These are phyloP conservation scores for Morpho helenor DNA, from an alignment of 2,888 invertebrate genomes.

Conservation along the genomic window DNA sequence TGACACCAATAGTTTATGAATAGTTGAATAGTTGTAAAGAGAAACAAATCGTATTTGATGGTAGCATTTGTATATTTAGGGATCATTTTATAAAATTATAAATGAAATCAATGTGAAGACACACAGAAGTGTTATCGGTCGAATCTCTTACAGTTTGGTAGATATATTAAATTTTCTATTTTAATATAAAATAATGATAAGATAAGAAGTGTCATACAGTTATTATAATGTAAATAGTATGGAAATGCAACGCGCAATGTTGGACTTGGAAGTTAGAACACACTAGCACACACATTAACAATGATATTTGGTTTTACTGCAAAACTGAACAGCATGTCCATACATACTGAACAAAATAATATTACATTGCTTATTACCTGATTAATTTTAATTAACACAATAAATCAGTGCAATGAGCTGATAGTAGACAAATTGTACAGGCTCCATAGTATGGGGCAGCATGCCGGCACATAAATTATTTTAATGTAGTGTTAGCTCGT, in stretches of 20 bases:
- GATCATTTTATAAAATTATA: conserved; percentile 60
- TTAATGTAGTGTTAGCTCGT: conserved; percentile 43
- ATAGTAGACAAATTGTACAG: conserved; percentile 56
- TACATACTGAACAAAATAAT: conserved; percentile 43
- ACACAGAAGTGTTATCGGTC: conserved; percentile 50
- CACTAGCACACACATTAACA: conserved; percentile 11
- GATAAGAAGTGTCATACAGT: conserved; percentile 52
- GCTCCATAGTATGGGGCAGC: conserved; percentile 37
- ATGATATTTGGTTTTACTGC: conserved; percentile 5
- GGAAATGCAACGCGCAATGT: conserved; percentile 34
- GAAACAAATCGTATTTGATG: conserved; percentile 57
- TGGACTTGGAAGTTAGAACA: conserved; percentile 23
- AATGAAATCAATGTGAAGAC: conserved; percentile 31
- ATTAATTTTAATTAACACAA: conserved; percentile 26
- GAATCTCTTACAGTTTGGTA: conserved; percentile 72
- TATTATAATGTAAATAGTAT: conserved; percentile 41
- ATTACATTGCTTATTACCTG: conserved; percentile 25
- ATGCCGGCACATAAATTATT: conserved; percentile 49
- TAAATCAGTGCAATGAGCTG: conserved; percentile 33
- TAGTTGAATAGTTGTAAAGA: conserved; percentile 60
- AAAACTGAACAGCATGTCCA: conserved; percentile 30
- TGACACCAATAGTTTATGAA: conserved; percentile 69
- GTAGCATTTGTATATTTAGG: conserved; percentile 74
- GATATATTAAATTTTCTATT: conserved; percentile 75
- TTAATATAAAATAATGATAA: conserved; percentile 71